Percentiles rank a stretch among this genome's conserved stretches.
Evolutionary conservation across 2,888 invertebrate species (phyloP).

Genomic region (Ophioninae sp.): DNA sequence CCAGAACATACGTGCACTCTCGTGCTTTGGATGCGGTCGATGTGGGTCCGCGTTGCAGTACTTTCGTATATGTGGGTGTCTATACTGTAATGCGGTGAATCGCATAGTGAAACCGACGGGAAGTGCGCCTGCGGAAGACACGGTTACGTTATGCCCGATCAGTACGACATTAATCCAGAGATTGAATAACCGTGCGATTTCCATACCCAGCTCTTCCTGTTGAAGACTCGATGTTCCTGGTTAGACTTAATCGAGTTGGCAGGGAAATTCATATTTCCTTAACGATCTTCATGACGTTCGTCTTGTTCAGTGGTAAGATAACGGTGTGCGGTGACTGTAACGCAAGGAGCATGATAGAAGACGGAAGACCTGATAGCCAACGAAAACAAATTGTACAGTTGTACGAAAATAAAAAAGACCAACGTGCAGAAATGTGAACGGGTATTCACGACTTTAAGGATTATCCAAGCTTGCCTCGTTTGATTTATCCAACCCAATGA

Average conservation of each 20-base stretch:
- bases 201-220: slow-evolving; percentile 7
- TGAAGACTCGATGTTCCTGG: neutral
- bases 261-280: slow-evolving; percentile 7
- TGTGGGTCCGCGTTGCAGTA: slow-evolving; percentile 29
- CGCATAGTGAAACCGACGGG: neutral
- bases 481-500: no score
- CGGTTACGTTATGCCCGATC: slow-evolving; percentile 5
- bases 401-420: neutral
- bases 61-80: slow-evolving; percentile 16
- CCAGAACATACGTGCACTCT: slow-evolving; percentile 23
- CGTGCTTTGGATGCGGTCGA: slow-evolving; percentile 21
- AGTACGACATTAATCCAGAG: slow-evolving; percentile 12
- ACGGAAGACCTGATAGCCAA: neutral
- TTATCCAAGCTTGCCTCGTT: no score
- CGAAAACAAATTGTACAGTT: neutral
- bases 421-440: neutral
- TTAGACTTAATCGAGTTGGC: neutral
- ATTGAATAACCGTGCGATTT: slow-evolving; percentile 34
- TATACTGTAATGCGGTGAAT: slow-evolving; percentile 23
- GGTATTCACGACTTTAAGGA: no score
- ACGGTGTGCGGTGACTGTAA: neutral
- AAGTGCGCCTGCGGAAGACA: neutral
- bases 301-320: neutral
- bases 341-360: neutral
- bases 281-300: neutral